Conservation (phyloP, 2,113 vertebrate genomes). For the Octodon degus region DNA sequence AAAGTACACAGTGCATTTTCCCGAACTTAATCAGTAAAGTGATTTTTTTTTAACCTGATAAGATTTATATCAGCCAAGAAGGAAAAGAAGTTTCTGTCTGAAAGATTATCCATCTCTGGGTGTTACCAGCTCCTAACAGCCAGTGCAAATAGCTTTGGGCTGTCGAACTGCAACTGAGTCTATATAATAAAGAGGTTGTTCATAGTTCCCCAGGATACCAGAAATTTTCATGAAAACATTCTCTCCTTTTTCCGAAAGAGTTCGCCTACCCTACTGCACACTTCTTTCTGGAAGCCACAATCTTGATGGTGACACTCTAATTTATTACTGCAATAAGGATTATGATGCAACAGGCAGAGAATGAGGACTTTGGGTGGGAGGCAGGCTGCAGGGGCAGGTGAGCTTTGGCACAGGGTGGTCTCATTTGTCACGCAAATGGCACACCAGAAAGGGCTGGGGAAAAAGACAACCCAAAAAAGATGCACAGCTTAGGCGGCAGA, state of each 20-base stretch:
- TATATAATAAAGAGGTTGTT: constrained; percentile 64
- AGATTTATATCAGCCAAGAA: not conserved
- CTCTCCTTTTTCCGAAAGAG: constrained; percentile 62
- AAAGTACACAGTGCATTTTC: constrained; percentile 51
- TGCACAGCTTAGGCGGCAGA: not conserved
- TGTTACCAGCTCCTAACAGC: constrained; percentile 45
- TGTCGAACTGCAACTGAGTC: constrained; percentile 43
- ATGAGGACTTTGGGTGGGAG: constrained; percentile 50
- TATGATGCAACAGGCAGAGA: constrained; percentile 58
- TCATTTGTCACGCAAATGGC: constrained; percentile 74
- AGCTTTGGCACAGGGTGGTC: constrained; percentile 48
- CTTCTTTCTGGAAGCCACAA: constrained; percentile 66
- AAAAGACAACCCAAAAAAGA: constrained; percentile 61
- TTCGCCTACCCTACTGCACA: constrained; percentile 66
- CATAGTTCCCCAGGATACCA: constrained; percentile 50
- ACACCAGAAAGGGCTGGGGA: constrained; percentile 53
- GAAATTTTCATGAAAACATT: constrained; percentile 75
- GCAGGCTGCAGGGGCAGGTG: not conserved
- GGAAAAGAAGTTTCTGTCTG: constrained; percentile 51
- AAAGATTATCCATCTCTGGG: constrained; percentile 57
- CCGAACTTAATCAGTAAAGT: constrained; percentile 23
- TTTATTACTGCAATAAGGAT: constrained; percentile 66
- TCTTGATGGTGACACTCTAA: constrained; percentile 73
- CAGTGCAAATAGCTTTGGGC: constrained; percentile 52
- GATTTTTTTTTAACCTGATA: constrained; percentile 30